Conservation (phyloP, 2,113 vertebrate species). For the Ophiodon elongatus region DNA sequence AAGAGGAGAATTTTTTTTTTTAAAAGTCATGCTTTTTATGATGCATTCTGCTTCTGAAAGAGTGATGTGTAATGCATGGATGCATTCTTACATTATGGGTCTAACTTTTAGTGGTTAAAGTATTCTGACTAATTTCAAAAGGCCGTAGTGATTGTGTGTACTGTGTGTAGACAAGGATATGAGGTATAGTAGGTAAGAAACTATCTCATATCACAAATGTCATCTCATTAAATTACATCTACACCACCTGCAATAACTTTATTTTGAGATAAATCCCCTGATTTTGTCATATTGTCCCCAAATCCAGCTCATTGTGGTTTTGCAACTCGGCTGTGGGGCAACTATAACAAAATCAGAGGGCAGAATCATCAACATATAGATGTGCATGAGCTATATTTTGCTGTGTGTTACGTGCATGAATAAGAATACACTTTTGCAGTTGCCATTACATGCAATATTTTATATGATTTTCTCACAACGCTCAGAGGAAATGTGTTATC, state of each 20-base stretch:
- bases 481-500: not conserved
- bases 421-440: not conserved
- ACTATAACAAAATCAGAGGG: slow-evolving; percentile 24
- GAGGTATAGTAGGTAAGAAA: slow-evolving; percentile 9
- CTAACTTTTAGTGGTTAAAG: not conserved
- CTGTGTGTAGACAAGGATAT: not conserved
- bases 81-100: not conserved
- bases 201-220: slow-evolving; percentile 3
- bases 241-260: slow-evolving; percentile 5
- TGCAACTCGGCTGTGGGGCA: not conserved
- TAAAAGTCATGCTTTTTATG: not conserved
- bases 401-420: slow-evolving; percentile 65
- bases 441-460: slow-evolving; percentile 1
- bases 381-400: slow-evolving; percentile 58
- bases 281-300: slow-evolving; percentile 40
- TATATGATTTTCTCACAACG: not conserved
- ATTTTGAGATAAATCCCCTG: slow-evolving; percentile 4
- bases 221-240: slow-evolving; percentile 26
- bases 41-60: slow-evolving; percentile 25
- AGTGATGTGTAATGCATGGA: slow-evolving; percentile 26
- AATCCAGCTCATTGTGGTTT: not conserved
- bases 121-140: not conserved
- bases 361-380: not conserved
- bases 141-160: not conserved
- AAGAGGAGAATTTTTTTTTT: slow-evolving; percentile 12